A percentile compares a stretch with the other conserved stretches of the same genome.
Conservation (phyloP, 2,888 invertebrate species). For the Micropterix aruncella region DNA sequence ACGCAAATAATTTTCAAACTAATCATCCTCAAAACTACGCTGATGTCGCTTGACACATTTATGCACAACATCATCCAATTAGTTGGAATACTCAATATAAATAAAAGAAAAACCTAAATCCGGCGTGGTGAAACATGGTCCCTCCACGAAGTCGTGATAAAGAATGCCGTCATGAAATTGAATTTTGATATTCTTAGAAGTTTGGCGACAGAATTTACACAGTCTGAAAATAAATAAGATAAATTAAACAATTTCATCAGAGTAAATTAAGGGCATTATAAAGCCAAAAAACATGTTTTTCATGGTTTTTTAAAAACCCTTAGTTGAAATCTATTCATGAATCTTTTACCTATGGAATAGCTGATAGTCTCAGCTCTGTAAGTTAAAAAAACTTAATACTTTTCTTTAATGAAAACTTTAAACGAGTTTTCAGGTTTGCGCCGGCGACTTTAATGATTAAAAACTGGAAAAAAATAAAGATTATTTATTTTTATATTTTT, state of each 20-base stretch:
- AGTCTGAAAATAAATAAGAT: slow-evolving; percentile 22
- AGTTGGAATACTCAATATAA: background rate
- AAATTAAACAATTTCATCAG: background rate
- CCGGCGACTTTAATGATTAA: too few relatives aligned
- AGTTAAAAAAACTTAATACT: too few relatives aligned
- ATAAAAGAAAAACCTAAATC: slow-evolving; percentile 30
- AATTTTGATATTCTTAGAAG: slow-evolving; percentile 35
- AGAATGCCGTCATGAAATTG: slow-evolving; percentile 36
- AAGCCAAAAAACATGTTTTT: background rate
- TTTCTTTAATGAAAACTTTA: too few relatives aligned
- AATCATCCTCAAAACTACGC: background rate
- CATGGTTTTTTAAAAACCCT: too few relatives aligned
- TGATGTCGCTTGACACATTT: background rate
- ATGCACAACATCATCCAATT: background rate
- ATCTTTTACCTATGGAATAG: too few relatives aligned
- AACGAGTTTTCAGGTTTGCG: too few relatives aligned
- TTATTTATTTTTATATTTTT: too few relatives aligned
- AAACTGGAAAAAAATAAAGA: too few relatives aligned
- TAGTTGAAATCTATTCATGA: too few relatives aligned
- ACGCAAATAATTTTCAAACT: slow-evolving; percentile 1
- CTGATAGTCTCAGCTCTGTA: too few relatives aligned
- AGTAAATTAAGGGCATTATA: background rate
- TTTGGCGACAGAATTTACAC: slow-evolving; percentile 34
- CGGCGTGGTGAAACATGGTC: slow-evolving; percentile 33
- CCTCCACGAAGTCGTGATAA: slow-evolving; percentile 37